These are phyloP conservation scores for Trypoxylus dichotomus DNA, from an alignment of 1,140 invertebrate species.

Conservation along the genomic window DNA sequence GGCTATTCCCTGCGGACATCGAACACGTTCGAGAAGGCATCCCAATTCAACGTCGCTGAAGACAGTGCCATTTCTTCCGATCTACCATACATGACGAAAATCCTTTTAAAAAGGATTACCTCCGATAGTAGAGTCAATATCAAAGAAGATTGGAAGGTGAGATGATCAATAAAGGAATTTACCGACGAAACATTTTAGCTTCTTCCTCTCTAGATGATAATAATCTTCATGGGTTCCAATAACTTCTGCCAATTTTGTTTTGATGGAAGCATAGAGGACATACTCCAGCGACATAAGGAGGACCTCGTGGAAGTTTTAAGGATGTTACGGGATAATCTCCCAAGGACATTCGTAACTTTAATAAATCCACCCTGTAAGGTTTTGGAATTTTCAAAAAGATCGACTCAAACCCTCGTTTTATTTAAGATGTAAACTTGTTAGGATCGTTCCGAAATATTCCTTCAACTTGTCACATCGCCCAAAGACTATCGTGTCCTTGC, in stretches of 20 bases:
- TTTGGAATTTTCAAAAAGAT: constrained; percentile 34
- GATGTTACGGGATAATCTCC: constrained; percentile 61
- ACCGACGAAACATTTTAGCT: background rate
- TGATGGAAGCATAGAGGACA: constrained; percentile 46
- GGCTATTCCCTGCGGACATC: constrained; percentile 61
- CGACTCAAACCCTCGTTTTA: constrained; percentile 26
- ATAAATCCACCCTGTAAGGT: constrained; percentile 56
- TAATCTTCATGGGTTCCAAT: constrained; percentile 54
- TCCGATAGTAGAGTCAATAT: constrained; percentile 62
- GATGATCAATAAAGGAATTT: too few species aligned
- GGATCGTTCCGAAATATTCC: constrained; percentile 47
- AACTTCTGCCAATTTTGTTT: constrained; percentile 69
- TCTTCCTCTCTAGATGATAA: constrained; percentile 41
- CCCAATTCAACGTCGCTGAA: constrained; percentile 68
- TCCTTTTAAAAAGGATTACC: constrained; percentile 63
- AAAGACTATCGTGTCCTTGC: constrained; percentile 38
- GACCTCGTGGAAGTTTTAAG: constrained; percentile 58
- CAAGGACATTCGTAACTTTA: constrained; percentile 64
- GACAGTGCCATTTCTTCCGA: constrained; percentile 62
- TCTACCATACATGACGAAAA: constrained; percentile 64
- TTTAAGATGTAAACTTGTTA: constrained; percentile 51
- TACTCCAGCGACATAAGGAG: constrained; percentile 55
- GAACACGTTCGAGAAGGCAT: constrained; percentile 50
- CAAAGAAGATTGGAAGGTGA: constrained; percentile 70
- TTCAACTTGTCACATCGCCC: constrained; percentile 23